A percentile compares a stretch with the other conserved stretches of the same genome.
Conservation (phyloP, 2,797 vertebrate species). For the Dallia pectoralis region DNA sequence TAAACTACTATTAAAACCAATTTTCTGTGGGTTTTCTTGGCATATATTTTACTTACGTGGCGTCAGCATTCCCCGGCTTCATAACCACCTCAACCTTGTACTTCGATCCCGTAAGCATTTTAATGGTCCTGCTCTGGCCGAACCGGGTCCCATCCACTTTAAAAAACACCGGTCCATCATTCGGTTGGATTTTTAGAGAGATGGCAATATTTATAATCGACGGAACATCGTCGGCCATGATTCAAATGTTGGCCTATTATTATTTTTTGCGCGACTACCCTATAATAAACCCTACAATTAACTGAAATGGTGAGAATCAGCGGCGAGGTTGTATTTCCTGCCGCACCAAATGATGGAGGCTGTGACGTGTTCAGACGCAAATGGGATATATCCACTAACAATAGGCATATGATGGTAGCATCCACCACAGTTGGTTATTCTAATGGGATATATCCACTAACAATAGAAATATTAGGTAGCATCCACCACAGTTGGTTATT, state of each 20-base stretch:
- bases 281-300: not conserved
- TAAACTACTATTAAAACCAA: not conserved
- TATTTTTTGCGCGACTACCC: not conserved
- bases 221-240: constrained; percentile 88
- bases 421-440: not conserved
- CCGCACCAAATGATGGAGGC: not conserved
- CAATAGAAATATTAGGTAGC: too few relatives aligned
- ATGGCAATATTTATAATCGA: constrained; percentile 86
- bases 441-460: too few relatives aligned
- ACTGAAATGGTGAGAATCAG: constrained; percentile 20
- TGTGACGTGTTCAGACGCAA: constrained; percentile 5
- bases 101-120: constrained; percentile 94
- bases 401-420: not conserved
- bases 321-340: constrained; percentile 39
- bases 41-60: constrained; percentile 79
- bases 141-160: constrained; percentile 97
- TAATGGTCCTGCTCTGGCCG: constrained; percentile 95
- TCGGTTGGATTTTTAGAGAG: constrained; percentile 91
- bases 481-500: too few relatives aligned
- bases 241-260: constrained; percentile 23
- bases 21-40: not conserved
- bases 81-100: constrained; percentile 92
- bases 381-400: not conserved
- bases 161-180: constrained; percentile 93
- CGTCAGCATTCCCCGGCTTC: constrained; percentile 85